phyloP scores from a whole-genome alignment of 2,797 vertebrate genomes.

The Euthynnus affinis region DNA sequence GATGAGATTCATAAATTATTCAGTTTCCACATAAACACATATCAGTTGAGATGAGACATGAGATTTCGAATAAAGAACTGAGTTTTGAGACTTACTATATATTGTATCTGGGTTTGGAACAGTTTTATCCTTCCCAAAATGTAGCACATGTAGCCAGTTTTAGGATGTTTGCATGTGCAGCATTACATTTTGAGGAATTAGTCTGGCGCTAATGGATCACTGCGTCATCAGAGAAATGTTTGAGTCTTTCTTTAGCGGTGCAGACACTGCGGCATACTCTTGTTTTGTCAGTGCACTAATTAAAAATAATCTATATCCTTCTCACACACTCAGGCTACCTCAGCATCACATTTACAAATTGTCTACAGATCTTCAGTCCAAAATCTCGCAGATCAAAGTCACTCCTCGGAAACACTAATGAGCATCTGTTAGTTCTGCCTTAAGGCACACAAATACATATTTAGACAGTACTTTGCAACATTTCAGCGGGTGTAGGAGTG shows the following conservation, averaged over 20 bases:
- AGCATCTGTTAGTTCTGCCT: constrained; percentile 64
- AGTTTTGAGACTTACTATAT: not conserved
- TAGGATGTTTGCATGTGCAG: not conserved
- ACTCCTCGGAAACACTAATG: constrained; percentile 51
- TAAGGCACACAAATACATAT: constrained; percentile 39
- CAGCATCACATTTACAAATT: constrained; percentile 10
- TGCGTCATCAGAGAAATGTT: not conserved
- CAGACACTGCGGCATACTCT: not conserved
- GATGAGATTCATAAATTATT: constrained; percentile 52
- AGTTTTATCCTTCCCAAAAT: not conserved
- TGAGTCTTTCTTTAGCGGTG: not conserved
- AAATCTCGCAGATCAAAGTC: constrained; percentile 26
- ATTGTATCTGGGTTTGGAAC: not conserved
- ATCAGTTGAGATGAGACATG: constrained; percentile 3
- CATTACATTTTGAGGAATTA: not conserved
- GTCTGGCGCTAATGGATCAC: not conserved
- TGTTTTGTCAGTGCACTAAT: not conserved
- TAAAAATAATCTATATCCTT: constrained; percentile 20
- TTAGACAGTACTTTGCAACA: constrained; percentile 24
- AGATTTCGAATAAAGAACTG: constrained; percentile 2
- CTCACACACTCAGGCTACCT: constrained; percentile 3
- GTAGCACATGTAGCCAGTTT: constrained; percentile 6
- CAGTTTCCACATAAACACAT: constrained; percentile 23
- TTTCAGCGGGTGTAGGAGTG: constrained; percentile 30
- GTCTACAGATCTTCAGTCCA: constrained; percentile 1